Conservation (phyloP, 1,140 invertebrate genomes). For the Scaptomyza graminum region DNA sequence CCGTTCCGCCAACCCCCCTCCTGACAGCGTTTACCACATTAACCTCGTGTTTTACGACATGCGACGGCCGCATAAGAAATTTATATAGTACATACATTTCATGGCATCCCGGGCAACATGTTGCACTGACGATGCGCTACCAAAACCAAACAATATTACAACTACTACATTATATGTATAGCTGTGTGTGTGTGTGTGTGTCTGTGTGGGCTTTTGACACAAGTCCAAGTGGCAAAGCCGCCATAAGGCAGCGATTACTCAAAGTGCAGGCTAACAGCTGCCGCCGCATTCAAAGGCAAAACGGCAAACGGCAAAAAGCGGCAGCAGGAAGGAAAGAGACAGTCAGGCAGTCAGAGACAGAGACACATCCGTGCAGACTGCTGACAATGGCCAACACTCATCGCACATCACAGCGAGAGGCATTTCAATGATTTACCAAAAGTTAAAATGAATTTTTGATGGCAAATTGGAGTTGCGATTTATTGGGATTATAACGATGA, state of each 20-base stretch:
- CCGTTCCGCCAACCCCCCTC: slow-evolving; percentile 6
- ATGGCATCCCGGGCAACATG: slow-evolving; percentile 74
- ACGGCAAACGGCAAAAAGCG: neutral
- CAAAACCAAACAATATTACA: slow-evolving; percentile 34
- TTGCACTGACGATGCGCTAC: slow-evolving; percentile 65
- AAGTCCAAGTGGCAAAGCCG: slow-evolving; percentile 66
- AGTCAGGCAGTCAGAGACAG: no score
- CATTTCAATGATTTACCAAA: neutral
- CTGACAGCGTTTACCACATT: slow-evolving; percentile 74
- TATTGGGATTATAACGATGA: no score
- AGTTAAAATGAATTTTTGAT: neutral
- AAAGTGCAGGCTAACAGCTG: slow-evolving; percentile 77
- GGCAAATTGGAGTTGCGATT: no score
- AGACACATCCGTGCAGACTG: slow-evolving; percentile 24
- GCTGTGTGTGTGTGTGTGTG: neutral
- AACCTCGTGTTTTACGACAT: slow-evolving; percentile 80
- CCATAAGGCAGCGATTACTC: slow-evolving; percentile 74
- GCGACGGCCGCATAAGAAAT: slow-evolving; percentile 78
- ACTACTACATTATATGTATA: slow-evolving; percentile 14
- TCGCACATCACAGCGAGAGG: slow-evolving; percentile 24
- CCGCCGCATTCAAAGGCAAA: slow-evolving; percentile 33
- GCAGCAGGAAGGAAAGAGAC: neutral
- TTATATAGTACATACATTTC: slow-evolving; percentile 82
- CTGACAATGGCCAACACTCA: slow-evolving; percentile 30
- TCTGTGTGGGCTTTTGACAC: slow-evolving; percentile 60